Evolutionary conservation across 2,888 invertebrate species (phyloP).

Genomic region (Pachymerium ferrugineum): DNA sequence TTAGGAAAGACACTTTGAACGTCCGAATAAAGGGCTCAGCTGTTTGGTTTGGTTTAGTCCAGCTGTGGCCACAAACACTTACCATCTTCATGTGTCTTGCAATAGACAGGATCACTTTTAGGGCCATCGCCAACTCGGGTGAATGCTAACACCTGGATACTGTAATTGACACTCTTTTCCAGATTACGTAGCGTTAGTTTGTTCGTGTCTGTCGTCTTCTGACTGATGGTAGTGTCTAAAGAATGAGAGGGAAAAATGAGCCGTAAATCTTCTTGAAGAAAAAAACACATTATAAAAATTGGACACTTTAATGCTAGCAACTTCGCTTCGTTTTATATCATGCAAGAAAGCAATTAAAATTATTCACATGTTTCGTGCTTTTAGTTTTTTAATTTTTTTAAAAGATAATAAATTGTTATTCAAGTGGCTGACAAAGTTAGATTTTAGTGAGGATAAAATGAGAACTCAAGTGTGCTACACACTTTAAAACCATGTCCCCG

Average conservation of each 20-base stretch:
- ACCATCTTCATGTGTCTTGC: slow-evolving; percentile 95
- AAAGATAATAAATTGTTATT: too few relatives aligned
- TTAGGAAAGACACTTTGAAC: too few relatives aligned
- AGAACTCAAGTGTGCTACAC: background rate
- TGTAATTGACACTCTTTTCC: slow-evolving; percentile 93
- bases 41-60: background rate
- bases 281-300: background rate
- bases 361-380: too few relatives aligned
- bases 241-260: background rate
- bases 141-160: slow-evolving; percentile 90
- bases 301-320: background rate
- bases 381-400: too few relatives aligned
- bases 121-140: slow-evolving; percentile 95
- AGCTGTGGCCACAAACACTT: slow-evolving; percentile 41
- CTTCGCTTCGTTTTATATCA: too few relatives aligned
- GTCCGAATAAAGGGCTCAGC: too few relatives aligned
- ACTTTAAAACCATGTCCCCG: background rate
- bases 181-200: slow-evolving; percentile 65
- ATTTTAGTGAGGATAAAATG: too few relatives aligned
- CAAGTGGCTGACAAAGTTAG: too few relatives aligned
- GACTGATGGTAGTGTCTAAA: slow-evolving; percentile 4
- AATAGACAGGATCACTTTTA: slow-evolving; percentile 76
- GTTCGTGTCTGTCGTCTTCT: slow-evolving; percentile 15
- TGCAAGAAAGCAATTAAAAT: too few relatives aligned
- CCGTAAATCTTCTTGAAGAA: background rate